Conservation (phyloP, 35 echinoderm and acorn worm species). For the Anneissia japonica region DNA sequence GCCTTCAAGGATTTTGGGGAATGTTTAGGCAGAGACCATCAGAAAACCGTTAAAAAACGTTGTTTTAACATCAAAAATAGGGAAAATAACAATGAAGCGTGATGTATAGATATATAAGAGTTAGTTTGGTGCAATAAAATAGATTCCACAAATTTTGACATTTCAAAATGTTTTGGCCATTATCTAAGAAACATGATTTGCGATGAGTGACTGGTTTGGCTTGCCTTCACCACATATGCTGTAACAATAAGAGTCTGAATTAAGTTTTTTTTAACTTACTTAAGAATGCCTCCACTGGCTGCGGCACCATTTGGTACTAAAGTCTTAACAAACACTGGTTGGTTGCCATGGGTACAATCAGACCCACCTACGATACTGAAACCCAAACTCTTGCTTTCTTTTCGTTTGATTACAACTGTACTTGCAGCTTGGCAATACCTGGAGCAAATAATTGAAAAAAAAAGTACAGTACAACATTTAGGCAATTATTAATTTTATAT, state of each 20-base stretch:
- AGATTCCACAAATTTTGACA: constrained; percentile 53
- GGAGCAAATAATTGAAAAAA: background rate
- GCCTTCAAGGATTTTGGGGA: too few relatives aligned
- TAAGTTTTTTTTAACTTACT: background rate
- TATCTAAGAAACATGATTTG: too few relatives aligned
- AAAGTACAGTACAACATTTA: too few relatives aligned
- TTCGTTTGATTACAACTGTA: background rate
- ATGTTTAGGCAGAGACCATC: background rate
- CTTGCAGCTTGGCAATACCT: background rate
- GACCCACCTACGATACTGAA: constrained; percentile 92
- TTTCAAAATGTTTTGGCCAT: background rate
- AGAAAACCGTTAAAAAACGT: too few relatives aligned
- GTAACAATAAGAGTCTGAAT: background rate
- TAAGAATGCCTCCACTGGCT: constrained; percentile 17
- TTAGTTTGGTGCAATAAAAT: background rate
- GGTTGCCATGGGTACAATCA: constrained; percentile 79
- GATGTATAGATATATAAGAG: background rate
- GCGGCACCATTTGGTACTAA: constrained; percentile 82
- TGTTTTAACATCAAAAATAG: too few relatives aligned
- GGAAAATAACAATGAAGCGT: too few relatives aligned
- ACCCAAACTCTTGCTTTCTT: constrained; percentile 55
- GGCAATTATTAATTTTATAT: too few relatives aligned
- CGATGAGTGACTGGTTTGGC: too few relatives aligned
- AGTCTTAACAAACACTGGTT: constrained; percentile 93
- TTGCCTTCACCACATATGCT: background rate